Conservation (phyloP, 2,797 vertebrate genomes). For the Macroramphosus scolopax region DNA sequence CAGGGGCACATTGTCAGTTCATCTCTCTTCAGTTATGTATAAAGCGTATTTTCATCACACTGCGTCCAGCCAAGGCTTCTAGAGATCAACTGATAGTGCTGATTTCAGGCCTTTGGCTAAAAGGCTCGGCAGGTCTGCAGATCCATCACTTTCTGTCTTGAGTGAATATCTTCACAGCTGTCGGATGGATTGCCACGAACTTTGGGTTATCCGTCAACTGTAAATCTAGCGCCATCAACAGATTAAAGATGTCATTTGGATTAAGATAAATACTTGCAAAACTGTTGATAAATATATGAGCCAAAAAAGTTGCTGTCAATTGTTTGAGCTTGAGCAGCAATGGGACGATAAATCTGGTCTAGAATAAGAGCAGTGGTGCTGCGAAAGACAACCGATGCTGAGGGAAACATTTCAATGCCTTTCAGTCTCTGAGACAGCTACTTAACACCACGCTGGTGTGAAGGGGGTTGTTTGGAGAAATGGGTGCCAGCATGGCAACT, state of each 20-base stretch:
- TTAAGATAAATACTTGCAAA: no score
- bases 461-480: constrained; percentile 10
- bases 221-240: no score
- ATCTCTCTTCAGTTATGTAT: constrained; percentile 69
- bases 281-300: no score
- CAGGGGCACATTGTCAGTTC: constrained; percentile 43
- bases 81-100: constrained; percentile 40
- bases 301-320: no score
- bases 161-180: background rate
- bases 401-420: constrained; percentile 24
- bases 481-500: constrained; percentile 60
- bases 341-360: constrained; percentile 2
- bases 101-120: constrained; percentile 1
- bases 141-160: background rate
- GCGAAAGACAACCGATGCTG: constrained; percentile 18
- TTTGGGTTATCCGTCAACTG: no score
- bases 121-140: background rate
- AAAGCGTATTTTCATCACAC: constrained; percentile 46
- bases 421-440: constrained; percentile 26
- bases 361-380: constrained; percentile 14
- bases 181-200: no score
- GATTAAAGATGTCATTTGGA: no score
- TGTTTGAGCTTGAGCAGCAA: no score
- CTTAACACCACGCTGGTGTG: constrained; percentile 31
- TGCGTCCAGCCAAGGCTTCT: constrained; percentile 20